A percentile compares a stretch with the other conserved stretches of the same genome.
phyloP scores from a whole-genome alignment of 2,888 invertebrate genomes.

The Pyrrhia umbra region DNA sequence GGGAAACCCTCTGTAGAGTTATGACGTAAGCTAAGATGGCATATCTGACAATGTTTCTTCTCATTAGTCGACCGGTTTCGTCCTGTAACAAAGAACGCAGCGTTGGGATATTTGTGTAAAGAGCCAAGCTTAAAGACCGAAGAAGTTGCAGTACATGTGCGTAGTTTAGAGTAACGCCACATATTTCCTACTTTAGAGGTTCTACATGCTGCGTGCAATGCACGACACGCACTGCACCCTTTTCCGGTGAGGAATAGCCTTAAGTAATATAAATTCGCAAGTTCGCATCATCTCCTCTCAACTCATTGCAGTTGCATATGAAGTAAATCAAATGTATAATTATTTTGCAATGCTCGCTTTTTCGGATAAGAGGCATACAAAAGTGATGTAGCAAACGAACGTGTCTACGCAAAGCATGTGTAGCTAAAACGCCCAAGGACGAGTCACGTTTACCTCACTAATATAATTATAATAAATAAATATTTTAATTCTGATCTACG shows the following conservation, averaged over 20 bases:
- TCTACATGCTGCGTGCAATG: neutral
- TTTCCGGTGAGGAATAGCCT: neutral
- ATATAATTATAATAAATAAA: constrained; percentile 4
- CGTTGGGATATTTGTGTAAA: constrained; percentile 14
- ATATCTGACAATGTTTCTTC: constrained; percentile 97
- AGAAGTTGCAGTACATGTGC: neutral
- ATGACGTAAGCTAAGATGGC: constrained; percentile 97
- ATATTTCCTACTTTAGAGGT: neutral
- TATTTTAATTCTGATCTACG: constrained; percentile 4
- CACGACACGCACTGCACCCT: neutral
- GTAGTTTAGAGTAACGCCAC: neutral
- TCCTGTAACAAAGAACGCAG: constrained; percentile 90
- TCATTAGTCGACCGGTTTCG: constrained; percentile 96
- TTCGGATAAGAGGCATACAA: neutral
- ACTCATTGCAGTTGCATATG: neutral
- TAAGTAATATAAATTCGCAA: neutral
- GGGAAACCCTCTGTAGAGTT: constrained; percentile 95
- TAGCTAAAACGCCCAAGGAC: constrained; percentile 59
- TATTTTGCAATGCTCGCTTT: neutral
- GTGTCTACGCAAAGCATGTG: constrained; percentile 38
- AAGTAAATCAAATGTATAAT: neutral
- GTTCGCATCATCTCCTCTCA: constrained; percentile 14
- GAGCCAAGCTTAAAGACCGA: neutral
- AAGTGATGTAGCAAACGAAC: constrained; percentile 12
- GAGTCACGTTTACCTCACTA: constrained; percentile 22